phyloP scores from a whole-genome alignment of 2,888 invertebrate species.

The Euclidia mi region DNA sequence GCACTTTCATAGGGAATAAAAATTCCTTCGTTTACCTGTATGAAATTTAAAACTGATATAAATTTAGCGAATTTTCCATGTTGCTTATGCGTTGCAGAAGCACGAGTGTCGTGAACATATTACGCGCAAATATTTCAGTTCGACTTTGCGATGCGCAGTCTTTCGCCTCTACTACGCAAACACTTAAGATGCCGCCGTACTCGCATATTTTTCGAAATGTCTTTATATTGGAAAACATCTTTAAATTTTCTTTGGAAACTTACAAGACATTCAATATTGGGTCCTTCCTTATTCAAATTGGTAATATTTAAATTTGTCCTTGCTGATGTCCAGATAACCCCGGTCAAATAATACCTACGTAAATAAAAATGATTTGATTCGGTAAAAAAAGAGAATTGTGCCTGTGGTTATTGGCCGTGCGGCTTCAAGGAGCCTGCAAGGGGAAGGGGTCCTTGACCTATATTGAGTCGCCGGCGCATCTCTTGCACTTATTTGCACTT shows the following conservation, averaged over 20 bases:
- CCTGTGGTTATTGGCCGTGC: slow-evolving; percentile 84
- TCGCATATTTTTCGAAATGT: slow-evolving; percentile 7
- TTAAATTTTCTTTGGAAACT: slow-evolving; percentile 27
- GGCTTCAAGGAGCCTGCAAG: slow-evolving; percentile 87
- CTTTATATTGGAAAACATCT: slow-evolving; percentile 31
- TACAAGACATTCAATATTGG: slow-evolving; percentile 41
- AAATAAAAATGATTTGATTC: slow-evolving; percentile 89
- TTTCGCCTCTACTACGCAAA: slow-evolving; percentile 26
- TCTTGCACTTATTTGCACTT: slow-evolving; percentile 58
- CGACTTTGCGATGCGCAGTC: no score
- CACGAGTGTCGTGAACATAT: no score
- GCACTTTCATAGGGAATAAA: no score
- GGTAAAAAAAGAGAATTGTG: slow-evolving; percentile 78
- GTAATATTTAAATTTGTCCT: slow-evolving; percentile 77
- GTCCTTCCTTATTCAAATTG: slow-evolving; percentile 61
- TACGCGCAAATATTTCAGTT: no score
- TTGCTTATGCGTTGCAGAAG: no score
- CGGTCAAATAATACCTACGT: slow-evolving; percentile 79
- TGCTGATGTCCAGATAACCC: slow-evolving; percentile 83
- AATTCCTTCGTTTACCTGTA: no score
- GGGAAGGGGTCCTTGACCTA: slow-evolving; percentile 87
- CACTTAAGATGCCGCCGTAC: slow-evolving; percentile 27
- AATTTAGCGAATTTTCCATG: no score
- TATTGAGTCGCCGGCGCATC: slow-evolving; percentile 66
- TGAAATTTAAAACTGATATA: no score